These are phyloP conservation scores for Drosophila setosimentum DNA, from an alignment of 2,888 invertebrate genomes.

Conservation along the genomic window DNA sequence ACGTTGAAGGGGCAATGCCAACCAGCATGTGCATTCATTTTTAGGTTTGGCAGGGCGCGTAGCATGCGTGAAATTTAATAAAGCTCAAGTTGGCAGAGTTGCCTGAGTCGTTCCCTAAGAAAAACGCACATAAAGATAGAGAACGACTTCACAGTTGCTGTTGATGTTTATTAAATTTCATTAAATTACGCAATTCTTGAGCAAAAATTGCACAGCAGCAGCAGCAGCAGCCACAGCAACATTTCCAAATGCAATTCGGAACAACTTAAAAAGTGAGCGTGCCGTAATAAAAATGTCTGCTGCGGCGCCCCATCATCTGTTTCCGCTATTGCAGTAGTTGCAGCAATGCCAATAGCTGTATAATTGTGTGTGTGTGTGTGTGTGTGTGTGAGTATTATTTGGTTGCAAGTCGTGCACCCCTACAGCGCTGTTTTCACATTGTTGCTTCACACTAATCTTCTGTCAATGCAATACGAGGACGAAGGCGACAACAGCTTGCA, in stretches of 20 bases:
- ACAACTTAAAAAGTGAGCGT: conserved; percentile 81
- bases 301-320: conserved; percentile 61
- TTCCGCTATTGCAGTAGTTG: conserved; percentile 50
- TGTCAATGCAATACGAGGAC: conserved; percentile 78
- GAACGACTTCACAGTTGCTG: conserved; percentile 57
- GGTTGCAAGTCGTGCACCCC: conserved; percentile 57
- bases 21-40: conserved; percentile 73
- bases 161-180: conserved; percentile 81
- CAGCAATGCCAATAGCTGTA: conserved; percentile 39
- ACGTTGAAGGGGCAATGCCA: conserved; percentile 4
- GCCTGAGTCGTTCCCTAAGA: conserved; percentile 2
- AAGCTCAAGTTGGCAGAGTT: conserved; percentile 64
- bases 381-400: conserved; percentile 22
- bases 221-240: conserved; percentile 50
- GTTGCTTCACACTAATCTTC: conserved; percentile 82
- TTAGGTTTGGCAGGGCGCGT: conserved; percentile 65
- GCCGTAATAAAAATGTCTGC: conserved; percentile 80
- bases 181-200: conserved; percentile 79
- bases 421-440: conserved; percentile 80
- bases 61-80: conserved; percentile 80
- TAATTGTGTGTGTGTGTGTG: conserved; percentile 12
- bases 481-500: conserved; percentile 81
- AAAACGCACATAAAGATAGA: conserved; percentile 31
- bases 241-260: conserved; percentile 81
- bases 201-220: conserved; percentile 43